Base-by-base conservation (phyloP, 64 coral and sea anemone genomes). In the Montipora foliosa region DNA sequence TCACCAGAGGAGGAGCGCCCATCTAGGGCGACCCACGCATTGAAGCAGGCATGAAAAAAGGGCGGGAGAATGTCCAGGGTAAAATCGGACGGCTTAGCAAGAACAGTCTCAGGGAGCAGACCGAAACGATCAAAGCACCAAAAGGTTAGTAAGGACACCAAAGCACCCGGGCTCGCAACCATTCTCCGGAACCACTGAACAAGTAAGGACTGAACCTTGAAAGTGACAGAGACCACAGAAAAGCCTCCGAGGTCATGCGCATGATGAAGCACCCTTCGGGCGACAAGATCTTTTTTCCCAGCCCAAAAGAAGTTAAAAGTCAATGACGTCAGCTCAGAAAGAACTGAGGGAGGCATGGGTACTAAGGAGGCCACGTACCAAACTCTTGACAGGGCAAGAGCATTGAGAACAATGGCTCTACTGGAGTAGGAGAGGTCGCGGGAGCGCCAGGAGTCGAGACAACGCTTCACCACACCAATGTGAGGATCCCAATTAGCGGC, bases 281-380 rank as follows among this genome's bases (percentile, higher is more conserved):
- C 15, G 1, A 92, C 79, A 3, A 75, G 7, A 3, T 75, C 67
- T 1, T 11, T 13, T 13, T 75, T 83, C 0, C 67, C 78, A 5
- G 3, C 16, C 90, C 90, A 92, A 17, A 92, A 75, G 15, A 92
- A 84, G 2, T 5, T 5, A 9, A 69, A 55, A 10, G 44, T 44
- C 0, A 74, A 10, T 0, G 12, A 21, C 10, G 8, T 20, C 13
- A 73, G 5, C 5, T 49, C 67, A 20, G 3, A 49, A 0, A 87
- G 11, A 22, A 14, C 29, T 6, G 24, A 52, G 1, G 16, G 2
- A 75, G 52, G 76, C 8, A 51, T 49, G 37, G 9, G 44, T 6
- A 68, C 15, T 0, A 79, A 48, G 3, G 76, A 21, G 11, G 47
- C 77, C 2, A 37, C 49, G 20, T 90, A 90, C 59, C 76, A 80